Base-by-base conservation (phyloP, 2,888 invertebrate genomes). In the Drosophila bunnanda region DNA sequence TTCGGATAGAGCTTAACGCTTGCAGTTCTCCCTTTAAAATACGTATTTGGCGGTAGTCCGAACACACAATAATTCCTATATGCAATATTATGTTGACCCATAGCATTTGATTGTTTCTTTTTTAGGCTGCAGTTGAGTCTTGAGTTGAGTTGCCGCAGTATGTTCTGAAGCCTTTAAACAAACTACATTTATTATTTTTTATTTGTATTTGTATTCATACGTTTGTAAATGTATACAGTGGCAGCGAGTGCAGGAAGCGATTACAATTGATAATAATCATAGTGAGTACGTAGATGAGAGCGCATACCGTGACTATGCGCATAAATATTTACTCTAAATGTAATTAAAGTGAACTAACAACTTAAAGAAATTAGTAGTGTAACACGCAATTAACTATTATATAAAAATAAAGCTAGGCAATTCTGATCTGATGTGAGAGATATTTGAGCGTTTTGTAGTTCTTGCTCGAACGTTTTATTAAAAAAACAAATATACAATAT, bases 351-450 rank as follows among this genome's bases (percentile, higher is more conserved):
- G 65, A 76, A 79, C 56, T 66, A 75, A 75, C 70, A 80, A 64
- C 60, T 67, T 64, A 76, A 84, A 75, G 84, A 87, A 89, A 89
- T 89, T 86, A 80, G 89, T 86, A 86, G 88, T 80, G 59, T 87
- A 84, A 80, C 76, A 82, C 75, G 53, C 83, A 82, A 89, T 80
- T 87, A 84, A 82, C 72, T 81, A 87, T 81, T 77, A 78, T 74
- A 79, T 73, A 69, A 86, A 46, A 86, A 86, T 89, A 83, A 86
- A 86, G 62, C 69, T 84, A 84, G 83, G 83, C 75, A 82, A 84
- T 80, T 84, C 69, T 64, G 62, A 86, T 70, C 54, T 59, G 50
- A 75, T 75, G 79, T 85, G 78, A 84, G 75, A 77, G 75, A 58
- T 34, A 59, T 58, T 39, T 52, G 73, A 73, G 53, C 64, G 54